Base-by-base conservation (phyloP, 2,888 invertebrate genomes). In the Epistrophe eligans region DNA sequence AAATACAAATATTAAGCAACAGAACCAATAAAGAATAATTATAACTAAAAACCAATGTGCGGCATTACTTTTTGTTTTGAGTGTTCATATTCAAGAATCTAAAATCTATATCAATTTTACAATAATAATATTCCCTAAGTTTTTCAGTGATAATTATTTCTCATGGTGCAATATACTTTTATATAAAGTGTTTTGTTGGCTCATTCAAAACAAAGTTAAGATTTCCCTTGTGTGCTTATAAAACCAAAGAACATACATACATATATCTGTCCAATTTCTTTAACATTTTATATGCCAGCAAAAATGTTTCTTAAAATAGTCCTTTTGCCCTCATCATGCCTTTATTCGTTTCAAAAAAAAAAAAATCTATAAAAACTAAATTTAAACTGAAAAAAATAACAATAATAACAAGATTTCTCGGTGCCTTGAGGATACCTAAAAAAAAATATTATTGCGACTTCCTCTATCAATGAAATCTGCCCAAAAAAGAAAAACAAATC, bases 301-400 rank as follows among this genome's bases (percentile, higher is more conserved):
- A 79, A n/a, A 60, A 28, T 19, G 11, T 58, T 43, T 66, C 71
- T 66, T 55, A 66, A 71, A 57, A n/a, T 32, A 80, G 71, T 67
- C 52, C 66, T 62, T 74, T 48, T 48, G 50, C 73, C 77, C 77
- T 74, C 70, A 81, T 67, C 79, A 80, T 43, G 57, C 8, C 28
- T 15, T 60, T 38, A 32, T 58, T 58, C 52, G 3, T 17, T 70
- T 48, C 70, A 57, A n/a, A 73, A 60, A 60, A 32, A 52, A 58
- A n/a, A 28, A 52, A 70, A 24, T 10, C 9, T 11, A 43, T 13
- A 40, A 9, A 60, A 60, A 40, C 40, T 62, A 10, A 24, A 62
- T 4, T 4, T 15, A 28, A 43, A 45, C 43, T 38, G 38, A 70
- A 71, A 67, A 50, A 19, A 43, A 55, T 8, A 35, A 35, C 35